A percentile compares a stretch with the other conserved stretches of the same genome.
phyloP scores from a whole-genome alignment of 1,140 invertebrate genomes.

The Drosophila persimilis region DNA sequence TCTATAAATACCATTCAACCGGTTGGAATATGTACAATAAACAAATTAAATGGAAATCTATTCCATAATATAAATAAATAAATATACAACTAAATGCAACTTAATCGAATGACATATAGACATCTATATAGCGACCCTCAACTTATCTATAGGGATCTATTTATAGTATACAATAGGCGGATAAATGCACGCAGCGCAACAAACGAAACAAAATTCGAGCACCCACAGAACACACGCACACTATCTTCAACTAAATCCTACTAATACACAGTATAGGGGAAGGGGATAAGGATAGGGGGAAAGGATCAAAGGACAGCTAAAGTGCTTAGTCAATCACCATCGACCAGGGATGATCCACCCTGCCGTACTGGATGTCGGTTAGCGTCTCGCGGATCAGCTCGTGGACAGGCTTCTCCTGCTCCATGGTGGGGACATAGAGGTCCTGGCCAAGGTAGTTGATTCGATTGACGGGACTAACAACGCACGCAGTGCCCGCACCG shows the following conservation, averaged over 20 bases:
- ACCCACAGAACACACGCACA: constrained; percentile 47
- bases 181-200: constrained; percentile 18
- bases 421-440: constrained; percentile 90
- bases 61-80: constrained; percentile 49
- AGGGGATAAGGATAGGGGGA: neutral
- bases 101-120: constrained; percentile 12
- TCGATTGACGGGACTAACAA: constrained; percentile 93
- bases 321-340: constrained; percentile 72
- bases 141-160: constrained; percentile 26
- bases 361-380: constrained; percentile 93
- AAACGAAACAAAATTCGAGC: constrained; percentile 68
- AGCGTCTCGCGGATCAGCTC: constrained; percentile 89
- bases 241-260: constrained; percentile 59
- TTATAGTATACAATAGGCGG: constrained; percentile 47
- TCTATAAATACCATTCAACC: constrained; percentile 54
- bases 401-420: constrained; percentile 87
- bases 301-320: neutral
- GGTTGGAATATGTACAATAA: constrained; percentile 44
- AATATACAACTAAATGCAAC: constrained; percentile 53
- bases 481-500: constrained; percentile 96
- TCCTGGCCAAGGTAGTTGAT: constrained; percentile 89
- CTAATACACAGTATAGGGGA: constrained; percentile 62
- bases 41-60: constrained; percentile 27
- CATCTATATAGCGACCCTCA: neutral
- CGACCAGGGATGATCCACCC: constrained; percentile 91